Evolutionary conservation across 2,888 invertebrate species (phyloP).

Genomic region (Lycocerus yunnanus): DNA sequence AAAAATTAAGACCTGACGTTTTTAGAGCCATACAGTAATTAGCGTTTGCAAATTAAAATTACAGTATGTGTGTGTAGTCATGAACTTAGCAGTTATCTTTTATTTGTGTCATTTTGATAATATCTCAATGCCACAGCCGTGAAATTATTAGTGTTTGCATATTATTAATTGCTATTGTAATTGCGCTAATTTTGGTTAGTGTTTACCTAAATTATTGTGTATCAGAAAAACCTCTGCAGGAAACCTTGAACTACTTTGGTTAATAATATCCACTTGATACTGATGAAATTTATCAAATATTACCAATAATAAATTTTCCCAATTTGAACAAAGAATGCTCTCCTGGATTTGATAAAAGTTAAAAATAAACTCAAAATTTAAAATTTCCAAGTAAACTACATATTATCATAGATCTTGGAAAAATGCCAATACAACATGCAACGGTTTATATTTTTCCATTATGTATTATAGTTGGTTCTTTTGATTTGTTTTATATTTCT

Average conservation of each 20-base stretch:
- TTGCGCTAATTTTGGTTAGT: slow-evolving; percentile 5
- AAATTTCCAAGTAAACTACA: slow-evolving; percentile 9
- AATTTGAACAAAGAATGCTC: slow-evolving; percentile 10
- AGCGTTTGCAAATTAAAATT: not conserved
- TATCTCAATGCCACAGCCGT: slow-evolving; percentile 12
- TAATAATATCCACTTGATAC: not conserved
- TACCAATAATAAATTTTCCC: slow-evolving; percentile 1
- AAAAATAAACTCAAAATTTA: slow-evolving; percentile 14
- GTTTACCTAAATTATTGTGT: slow-evolving; percentile 7
- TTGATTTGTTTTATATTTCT: not conserved
- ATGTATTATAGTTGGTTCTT: not conserved
- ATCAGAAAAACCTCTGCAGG: not conserved
- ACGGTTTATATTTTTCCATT: slow-evolving; percentile 12
- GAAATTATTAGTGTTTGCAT: slow-evolving; percentile 4
- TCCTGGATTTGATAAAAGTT: slow-evolving; percentile 4
- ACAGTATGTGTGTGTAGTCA: not conserved
- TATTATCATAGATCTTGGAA: slow-evolving; percentile 17
- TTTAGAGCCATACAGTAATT: not conserved
- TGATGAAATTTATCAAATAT: slow-evolving; percentile 12
- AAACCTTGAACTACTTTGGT: slow-evolving; percentile 17
- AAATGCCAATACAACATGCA: slow-evolving; percentile 10
- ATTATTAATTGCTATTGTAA: slow-evolving; percentile 3
- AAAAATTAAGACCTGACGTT: not conserved
- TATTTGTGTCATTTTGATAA: slow-evolving; percentile 18
- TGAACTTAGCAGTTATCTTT: slow-evolving; percentile 13